Conservation (phyloP, 2,797 vertebrate species). For the Tragelaphus oryx region DNA sequence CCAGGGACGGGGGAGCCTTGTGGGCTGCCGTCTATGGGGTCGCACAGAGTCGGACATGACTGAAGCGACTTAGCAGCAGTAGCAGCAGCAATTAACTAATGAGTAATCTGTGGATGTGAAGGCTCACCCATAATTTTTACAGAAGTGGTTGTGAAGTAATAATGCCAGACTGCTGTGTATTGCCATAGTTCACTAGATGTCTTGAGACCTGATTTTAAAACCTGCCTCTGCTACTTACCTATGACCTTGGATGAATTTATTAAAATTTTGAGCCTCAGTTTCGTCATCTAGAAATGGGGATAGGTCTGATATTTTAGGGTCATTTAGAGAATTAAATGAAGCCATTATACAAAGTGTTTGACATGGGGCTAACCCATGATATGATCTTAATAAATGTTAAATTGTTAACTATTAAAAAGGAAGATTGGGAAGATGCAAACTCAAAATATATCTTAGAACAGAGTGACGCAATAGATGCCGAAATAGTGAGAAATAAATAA, state of each 20-base stretch:
- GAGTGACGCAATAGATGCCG: not conserved
- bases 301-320: not conserved
- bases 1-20: too few relatives aligned
- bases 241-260: not conserved
- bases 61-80: too few relatives aligned
- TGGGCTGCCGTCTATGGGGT: not conserved
- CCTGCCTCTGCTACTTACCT: not conserved
- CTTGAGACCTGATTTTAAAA: not conserved
- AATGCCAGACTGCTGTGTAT: not conserved
- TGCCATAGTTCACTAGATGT: not conserved
- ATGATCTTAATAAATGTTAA: not conserved
- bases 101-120: not conserved
- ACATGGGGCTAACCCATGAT: not conserved
- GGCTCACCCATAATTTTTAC: not conserved
- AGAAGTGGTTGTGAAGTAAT: not conserved
- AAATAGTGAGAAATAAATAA: conserved; percentile 11
- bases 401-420: not conserved
- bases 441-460: not conserved
- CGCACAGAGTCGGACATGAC: accelerated
- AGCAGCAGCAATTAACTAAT: too few relatives aligned
- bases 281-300: not conserved
- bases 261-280: not conserved
- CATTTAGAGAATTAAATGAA: not conserved
- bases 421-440: not conserved
- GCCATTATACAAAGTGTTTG: not conserved